Conservation (phyloP, 1,140 invertebrate species). For the Papilio glaucus region DNA sequence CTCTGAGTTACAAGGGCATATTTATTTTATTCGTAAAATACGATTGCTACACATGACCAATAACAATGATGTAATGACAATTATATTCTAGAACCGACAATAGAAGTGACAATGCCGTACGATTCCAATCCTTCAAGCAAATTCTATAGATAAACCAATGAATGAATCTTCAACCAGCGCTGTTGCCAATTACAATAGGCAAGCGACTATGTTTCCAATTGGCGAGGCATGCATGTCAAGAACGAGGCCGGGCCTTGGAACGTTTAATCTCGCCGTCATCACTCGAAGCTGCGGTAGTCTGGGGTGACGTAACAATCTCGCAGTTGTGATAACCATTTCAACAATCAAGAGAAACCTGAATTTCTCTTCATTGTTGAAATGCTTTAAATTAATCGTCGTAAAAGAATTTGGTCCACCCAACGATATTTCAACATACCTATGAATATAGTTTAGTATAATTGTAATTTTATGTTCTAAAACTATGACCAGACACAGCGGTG, state of each 20-base stretch:
- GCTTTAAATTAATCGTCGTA: no score
- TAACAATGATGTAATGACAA: neutral
- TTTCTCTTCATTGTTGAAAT: no score
- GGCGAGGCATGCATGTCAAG: constrained; percentile 56
- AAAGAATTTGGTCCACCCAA: no score
- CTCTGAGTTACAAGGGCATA: no score
- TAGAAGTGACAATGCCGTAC: neutral
- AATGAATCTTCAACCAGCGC: constrained; percentile 10
- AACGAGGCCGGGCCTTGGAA: constrained; percentile 52
- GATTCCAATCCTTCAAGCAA: neutral
- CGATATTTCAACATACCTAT: no score
- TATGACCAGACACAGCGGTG: no score
- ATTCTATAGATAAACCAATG: neutral
- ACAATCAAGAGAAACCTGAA: no score
- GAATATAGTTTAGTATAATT: no score
- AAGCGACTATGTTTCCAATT: constrained; percentile 42
- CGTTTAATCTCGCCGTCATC: constrained; percentile 48
- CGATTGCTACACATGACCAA: neutral
- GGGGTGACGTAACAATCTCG: constrained; percentile 6
- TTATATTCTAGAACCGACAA: neutral
- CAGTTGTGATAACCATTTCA: constrained; percentile 32
- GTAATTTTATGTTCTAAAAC: no score
- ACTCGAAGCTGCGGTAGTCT: constrained; percentile 16
- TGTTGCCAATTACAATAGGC: constrained; percentile 10
- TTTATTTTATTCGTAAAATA: no score